These are phyloP conservation scores for Sigmodon hispidus DNA, from an alignment of 2,113 vertebrate species.

Conservation along the genomic window DNA sequence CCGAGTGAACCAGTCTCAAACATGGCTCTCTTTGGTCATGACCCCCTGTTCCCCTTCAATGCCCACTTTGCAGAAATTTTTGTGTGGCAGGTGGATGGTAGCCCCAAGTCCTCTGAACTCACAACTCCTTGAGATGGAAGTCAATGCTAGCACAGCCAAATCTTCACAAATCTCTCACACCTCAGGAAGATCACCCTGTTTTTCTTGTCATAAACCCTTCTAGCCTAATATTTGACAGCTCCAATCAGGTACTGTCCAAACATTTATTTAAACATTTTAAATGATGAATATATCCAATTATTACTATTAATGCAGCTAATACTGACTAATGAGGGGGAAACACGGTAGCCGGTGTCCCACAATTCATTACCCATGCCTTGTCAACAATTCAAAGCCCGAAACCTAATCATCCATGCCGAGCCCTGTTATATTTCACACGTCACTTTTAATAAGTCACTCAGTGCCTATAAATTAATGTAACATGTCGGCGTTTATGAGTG, in stretches of 20 bases:
- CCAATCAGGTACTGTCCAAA: constrained; percentile 91
- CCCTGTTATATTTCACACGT: constrained; percentile 92
- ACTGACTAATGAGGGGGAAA: constrained; percentile 93
- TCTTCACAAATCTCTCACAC: constrained; percentile 86
- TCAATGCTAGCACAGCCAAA: constrained; percentile 79
- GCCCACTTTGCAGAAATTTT: not conserved
- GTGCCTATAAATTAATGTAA: constrained; percentile 93
- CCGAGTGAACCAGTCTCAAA: not conserved
- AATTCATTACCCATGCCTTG: constrained; percentile 93
- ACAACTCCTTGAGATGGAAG: constrained; percentile 63
- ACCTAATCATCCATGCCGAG: constrained; percentile 91
- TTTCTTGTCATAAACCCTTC: constrained; percentile 87
- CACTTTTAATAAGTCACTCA: constrained; percentile 94
- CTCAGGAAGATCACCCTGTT: constrained; percentile 83
- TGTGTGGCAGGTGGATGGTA: not conserved
- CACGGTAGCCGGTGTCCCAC: constrained; percentile 86
- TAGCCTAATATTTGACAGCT: constrained; percentile 88
- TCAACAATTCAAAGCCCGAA: constrained; percentile 92
- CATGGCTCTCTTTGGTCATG: not conserved
- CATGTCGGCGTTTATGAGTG: constrained; percentile 91
- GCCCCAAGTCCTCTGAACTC: constrained; percentile 68
- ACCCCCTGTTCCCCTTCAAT: not conserved
- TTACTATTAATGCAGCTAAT: constrained; percentile 94
- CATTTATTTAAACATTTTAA: constrained; percentile 94
- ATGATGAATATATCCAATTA: constrained; percentile 94